A percentile compares a stretch with the other conserved stretches of the same genome.
Evolutionary conservation across 2,888 invertebrate genomes (phyloP).

Genomic region (Halictus ligatus): DNA sequence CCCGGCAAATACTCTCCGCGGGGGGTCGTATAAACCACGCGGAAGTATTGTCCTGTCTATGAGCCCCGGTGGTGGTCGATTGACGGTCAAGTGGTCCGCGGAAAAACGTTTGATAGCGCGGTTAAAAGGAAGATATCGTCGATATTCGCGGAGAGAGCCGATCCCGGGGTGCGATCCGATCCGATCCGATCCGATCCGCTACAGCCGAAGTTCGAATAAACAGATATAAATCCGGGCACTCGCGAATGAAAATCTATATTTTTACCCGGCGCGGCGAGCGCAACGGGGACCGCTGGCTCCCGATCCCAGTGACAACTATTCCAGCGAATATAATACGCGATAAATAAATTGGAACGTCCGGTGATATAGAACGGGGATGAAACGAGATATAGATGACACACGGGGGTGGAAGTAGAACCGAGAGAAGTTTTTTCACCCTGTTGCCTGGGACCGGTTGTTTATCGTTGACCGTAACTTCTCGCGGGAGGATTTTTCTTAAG

Average conservation of each 20-base stretch:
- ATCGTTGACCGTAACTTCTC: background rate
- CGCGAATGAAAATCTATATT: constrained; percentile 37
- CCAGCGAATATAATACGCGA: constrained; percentile 34
- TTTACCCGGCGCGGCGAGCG: background rate
- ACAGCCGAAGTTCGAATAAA: constrained; percentile 22
- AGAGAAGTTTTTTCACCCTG: background rate
- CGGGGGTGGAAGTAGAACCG: constrained; percentile 1
- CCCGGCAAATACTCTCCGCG: constrained; percentile 55
- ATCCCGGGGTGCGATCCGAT: background rate
- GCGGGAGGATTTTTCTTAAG: constrained; percentile 12
- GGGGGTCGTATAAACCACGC: constrained; percentile 62
- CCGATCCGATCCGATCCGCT: background rate
- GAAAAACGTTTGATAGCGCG: constrained; percentile 17
- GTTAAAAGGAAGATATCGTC: background rate
- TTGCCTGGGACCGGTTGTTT: background rate
- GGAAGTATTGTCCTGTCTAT: constrained; percentile 68
- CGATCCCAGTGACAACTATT: constrained; percentile 30
- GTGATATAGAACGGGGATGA: constrained; percentile 26
- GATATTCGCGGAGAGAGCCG: background rate
- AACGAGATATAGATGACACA: constrained; percentile 14
- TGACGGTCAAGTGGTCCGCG: constrained; percentile 53
- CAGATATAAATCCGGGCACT: constrained; percentile 31
- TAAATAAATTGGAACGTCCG: constrained; percentile 42
- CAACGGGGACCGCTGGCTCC: background rate
- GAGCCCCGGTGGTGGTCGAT: constrained; percentile 50